Evolutionary conservation across 2,888 invertebrate genomes (phyloP).

Genomic region (Microctonus brassicae): DNA sequence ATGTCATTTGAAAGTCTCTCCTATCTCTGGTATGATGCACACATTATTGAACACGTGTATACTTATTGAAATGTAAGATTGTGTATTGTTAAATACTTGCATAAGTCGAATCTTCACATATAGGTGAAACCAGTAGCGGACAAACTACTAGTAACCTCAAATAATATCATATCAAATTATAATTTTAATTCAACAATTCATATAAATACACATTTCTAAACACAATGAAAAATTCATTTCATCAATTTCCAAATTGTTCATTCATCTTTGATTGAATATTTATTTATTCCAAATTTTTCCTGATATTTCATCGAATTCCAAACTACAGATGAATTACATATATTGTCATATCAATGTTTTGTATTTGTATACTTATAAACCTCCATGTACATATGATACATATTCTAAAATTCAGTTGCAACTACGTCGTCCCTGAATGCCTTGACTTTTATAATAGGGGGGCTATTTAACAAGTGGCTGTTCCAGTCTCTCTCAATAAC

Average conservation of each 20-base stretch:
- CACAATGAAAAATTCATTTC: too few relatives aligned
- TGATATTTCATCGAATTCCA: neutral
- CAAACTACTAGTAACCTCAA: neutral
- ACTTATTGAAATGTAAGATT: neutral
- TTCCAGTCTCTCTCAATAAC: conserved; percentile 53
- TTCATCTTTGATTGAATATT: neutral
- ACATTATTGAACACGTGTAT: neutral
- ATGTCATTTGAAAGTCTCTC: neutral
- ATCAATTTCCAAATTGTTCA: neutral
- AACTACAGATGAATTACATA: too few relatives aligned
- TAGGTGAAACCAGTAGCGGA: neutral
- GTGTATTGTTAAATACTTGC: conserved; percentile 3
- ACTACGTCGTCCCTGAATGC: neutral
- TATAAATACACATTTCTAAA: neutral
- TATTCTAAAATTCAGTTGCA: neutral
- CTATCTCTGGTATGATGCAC: neutral
- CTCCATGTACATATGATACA: too few relatives aligned
- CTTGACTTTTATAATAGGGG: neutral
- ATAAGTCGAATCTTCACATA: neutral
- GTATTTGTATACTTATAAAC: too few relatives aligned
- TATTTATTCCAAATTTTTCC: too few relatives aligned
- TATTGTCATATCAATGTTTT: too few relatives aligned
- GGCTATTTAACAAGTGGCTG: conserved; percentile 59
- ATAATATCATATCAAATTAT: neutral
- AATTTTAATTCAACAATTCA: neutral